These are phyloP conservation scores for Paramisgurnus dabryanus DNA, from an alignment of 2,113 vertebrate species.

Conservation along the genomic window DNA sequence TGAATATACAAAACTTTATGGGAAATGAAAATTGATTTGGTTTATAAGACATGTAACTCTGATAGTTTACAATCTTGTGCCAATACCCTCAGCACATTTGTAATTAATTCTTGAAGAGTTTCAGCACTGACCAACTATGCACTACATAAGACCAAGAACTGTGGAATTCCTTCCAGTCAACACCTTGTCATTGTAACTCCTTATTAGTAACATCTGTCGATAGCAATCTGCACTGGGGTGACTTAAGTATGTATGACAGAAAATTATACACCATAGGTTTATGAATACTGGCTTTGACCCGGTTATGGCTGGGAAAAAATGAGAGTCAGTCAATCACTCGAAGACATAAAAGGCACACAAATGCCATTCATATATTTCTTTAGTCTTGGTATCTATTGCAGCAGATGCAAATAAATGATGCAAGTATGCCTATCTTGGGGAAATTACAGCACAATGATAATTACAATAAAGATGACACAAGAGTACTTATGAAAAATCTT, in stretches of 20 bases:
- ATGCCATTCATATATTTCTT: slow-evolving; percentile 9
- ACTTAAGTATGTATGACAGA: slow-evolving; percentile 40
- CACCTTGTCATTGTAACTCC: slow-evolving; percentile 60
- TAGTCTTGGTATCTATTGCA: not conserved
- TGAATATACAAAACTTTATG: not conserved
- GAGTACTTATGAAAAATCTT: not conserved
- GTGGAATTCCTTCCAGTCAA: slow-evolving; percentile 64
- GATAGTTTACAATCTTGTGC: slow-evolving; percentile 38
- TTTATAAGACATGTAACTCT: slow-evolving; percentile 27
- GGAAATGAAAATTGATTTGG: slow-evolving; percentile 29
- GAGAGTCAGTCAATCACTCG: not conserved
- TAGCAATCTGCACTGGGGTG: slow-evolving; percentile 53
- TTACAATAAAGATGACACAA: slow-evolving; percentile 14
- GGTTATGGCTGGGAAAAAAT: slow-evolving; percentile 29
- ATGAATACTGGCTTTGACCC: not conserved
- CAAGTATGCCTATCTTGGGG: slow-evolving; percentile 25
- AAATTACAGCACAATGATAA: slow-evolving; percentile 23
- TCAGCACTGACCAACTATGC: slow-evolving; percentile 51
- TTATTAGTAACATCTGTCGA: slow-evolving; percentile 67
- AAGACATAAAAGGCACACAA: slow-evolving; percentile 30
- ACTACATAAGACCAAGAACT: slow-evolving; percentile 53
- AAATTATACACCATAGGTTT: slow-evolving; percentile 37
- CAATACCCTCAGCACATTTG: slow-evolving; percentile 45
- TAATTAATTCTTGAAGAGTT: slow-evolving; percentile 41
- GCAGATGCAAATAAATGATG: slow-evolving; percentile 35